Evolutionary conservation across 2,113 vertebrate genomes (phyloP).

Genomic region (Aegotheles bennettii): DNA sequence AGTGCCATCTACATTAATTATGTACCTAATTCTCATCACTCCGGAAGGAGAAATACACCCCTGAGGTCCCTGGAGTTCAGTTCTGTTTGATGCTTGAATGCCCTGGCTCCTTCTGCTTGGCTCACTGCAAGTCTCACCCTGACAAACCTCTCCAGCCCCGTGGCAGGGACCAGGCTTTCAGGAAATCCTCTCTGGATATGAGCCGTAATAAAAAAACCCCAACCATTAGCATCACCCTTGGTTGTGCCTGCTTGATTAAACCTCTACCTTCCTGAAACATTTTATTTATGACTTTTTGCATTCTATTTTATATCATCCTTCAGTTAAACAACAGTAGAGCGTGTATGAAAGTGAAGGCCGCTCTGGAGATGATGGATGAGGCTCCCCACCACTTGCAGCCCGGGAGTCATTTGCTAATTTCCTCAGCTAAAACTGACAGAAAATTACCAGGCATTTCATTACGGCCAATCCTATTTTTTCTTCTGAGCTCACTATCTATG

Average conservation of each 20-base stretch:
- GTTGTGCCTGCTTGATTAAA: background rate
- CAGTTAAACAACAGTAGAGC: background rate
- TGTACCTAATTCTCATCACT: background rate
- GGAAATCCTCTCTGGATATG: background rate
- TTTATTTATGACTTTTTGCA: constrained; percentile 5
- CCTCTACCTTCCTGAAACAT: background rate
- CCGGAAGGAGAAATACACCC: background rate
- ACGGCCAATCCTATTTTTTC: background rate
- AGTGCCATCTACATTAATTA: background rate
- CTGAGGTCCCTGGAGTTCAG: background rate
- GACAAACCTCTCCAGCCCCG: background rate
- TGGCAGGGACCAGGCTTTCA: background rate
- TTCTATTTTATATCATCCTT: background rate
- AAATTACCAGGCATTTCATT: background rate
- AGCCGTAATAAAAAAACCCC: background rate
- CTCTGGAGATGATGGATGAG: constrained; percentile 19
- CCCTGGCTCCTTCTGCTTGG: background rate
- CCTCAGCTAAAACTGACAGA: constrained; percentile 34
- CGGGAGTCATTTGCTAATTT: constrained; percentile 20
- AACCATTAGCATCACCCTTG: background rate
- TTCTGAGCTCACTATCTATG: background rate
- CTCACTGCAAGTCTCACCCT: background rate
- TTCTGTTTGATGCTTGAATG: background rate
- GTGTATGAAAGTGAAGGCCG: background rate
- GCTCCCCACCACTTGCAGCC: background rate